Percentiles rank a stretch among this genome's conserved stretches.
Evolutionary conservation across 2,888 invertebrate species (phyloP).

Genomic region (Tachystola acroxantha): DNA sequence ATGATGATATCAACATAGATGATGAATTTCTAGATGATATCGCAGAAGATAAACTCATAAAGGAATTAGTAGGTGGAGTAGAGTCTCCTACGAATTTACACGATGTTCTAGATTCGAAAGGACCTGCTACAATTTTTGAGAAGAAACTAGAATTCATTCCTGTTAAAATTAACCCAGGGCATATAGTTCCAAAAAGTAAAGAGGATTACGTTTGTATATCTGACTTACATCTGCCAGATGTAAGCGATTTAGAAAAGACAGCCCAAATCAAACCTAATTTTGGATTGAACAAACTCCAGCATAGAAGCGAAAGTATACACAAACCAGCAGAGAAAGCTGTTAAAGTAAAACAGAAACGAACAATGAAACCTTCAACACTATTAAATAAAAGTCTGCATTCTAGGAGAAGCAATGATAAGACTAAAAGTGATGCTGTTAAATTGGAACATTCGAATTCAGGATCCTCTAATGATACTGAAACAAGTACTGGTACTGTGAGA

Average conservation of each 20-base stretch:
- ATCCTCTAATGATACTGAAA: slow-evolving; percentile 76
- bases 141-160: slow-evolving; percentile 67
- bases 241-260: slow-evolving; percentile 50
- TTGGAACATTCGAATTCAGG: slow-evolving; percentile 77
- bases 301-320: slow-evolving; percentile 64
- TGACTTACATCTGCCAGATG: slow-evolving; percentile 55
- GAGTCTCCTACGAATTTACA: slow-evolving; percentile 58
- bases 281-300: slow-evolving; percentile 58
- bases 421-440: slow-evolving; percentile 39
- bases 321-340: slow-evolving; percentile 61
- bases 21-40: slow-evolving; percentile 49
- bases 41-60: slow-evolving; percentile 60
- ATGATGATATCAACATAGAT: slow-evolving; percentile 42
- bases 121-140: slow-evolving; percentile 57
- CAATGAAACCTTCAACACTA: slow-evolving; percentile 45
- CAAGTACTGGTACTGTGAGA: slow-evolving; percentile 69
- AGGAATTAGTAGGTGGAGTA: slow-evolving; percentile 66
- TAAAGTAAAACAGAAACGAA: slow-evolving; percentile 54
- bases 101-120: slow-evolving; percentile 58
- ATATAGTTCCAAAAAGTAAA: slow-evolving; percentile 37
- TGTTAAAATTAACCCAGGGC: slow-evolving; percentile 56
- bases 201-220: slow-evolving; percentile 63
- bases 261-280: slow-evolving; percentile 69
- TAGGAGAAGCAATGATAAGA: slow-evolving; percentile 34
- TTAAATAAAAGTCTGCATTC: slow-evolving; percentile 36